These are phyloP conservation scores for Syrrhaptes paradoxus DNA, from an alignment of 2,113 vertebrate species.

Conservation along the genomic window DNA sequence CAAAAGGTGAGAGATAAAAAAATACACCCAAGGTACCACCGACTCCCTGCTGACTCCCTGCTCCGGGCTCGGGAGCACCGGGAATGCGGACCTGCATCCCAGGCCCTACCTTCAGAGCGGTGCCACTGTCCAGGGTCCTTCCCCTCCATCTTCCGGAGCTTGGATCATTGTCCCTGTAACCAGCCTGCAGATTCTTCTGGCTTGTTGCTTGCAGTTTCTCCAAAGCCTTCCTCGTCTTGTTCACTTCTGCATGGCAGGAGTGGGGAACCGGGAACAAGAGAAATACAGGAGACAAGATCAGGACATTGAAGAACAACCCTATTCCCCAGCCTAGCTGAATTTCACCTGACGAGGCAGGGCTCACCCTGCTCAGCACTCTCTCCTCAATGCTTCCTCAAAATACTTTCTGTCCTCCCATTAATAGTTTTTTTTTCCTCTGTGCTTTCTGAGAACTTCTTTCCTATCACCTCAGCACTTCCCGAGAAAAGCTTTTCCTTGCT, in stretches of 20 bases:
- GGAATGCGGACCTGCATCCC: background rate
- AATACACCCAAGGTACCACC: too few species aligned
- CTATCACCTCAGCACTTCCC: background rate
- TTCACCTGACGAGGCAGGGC: background rate
- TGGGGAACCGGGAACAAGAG: background rate
- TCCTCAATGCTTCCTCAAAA: background rate
- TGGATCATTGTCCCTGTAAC: background rate
- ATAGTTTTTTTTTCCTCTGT: background rate
- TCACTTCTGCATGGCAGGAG: background rate
- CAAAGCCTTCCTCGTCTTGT: background rate
- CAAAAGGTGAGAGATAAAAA: background rate
- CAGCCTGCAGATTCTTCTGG: background rate
- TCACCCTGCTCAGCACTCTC: background rate
- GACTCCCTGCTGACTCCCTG: rapidly evolving
- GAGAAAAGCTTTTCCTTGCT: background rate
- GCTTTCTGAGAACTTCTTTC: background rate
- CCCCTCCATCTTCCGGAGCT: background rate
- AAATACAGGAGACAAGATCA: background rate
- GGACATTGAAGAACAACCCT: background rate
- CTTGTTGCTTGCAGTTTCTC: background rate
- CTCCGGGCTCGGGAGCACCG: background rate
- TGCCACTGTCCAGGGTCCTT: too few species aligned
- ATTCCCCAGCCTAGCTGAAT: background rate
- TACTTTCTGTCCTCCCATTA: background rate
- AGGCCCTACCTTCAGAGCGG: background rate